Percentiles rank a stretch among this genome's conserved stretches.
Evolutionary conservation across 2,888 invertebrate species (phyloP).

Genomic region (Diogma glabrata): DNA sequence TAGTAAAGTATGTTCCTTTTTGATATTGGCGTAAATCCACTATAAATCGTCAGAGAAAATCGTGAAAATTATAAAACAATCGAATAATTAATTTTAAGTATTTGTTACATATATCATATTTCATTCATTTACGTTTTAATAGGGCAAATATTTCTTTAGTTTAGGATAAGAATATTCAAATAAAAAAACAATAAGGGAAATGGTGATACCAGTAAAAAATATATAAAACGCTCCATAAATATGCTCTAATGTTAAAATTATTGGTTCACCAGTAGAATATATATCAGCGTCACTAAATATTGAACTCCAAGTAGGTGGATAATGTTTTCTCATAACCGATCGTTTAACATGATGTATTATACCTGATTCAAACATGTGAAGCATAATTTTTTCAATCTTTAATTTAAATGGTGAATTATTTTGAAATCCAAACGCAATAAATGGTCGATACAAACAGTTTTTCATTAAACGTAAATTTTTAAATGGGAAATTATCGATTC

Average conservation of each 20-base stretch:
- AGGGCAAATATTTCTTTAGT: too few species aligned
- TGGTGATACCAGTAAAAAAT: too few species aligned
- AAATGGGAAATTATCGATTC: not conserved
- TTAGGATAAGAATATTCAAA: too few species aligned
- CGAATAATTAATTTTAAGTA: too few species aligned
- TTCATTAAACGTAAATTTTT: constrained; percentile 1
- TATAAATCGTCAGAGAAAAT: too few species aligned
- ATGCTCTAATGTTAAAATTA: constrained; percentile 1
- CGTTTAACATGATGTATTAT: not conserved
- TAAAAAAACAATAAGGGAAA: too few species aligned
- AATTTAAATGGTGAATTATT: constrained; percentile 10
- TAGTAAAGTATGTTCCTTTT: too few species aligned
- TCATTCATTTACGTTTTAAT: too few species aligned
- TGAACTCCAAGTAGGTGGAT: not conserved
- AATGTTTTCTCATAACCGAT: not conserved
- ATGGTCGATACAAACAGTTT: constrained; percentile 5
- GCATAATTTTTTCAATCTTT: not conserved
- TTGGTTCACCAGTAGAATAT: not conserved
- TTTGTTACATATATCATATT: too few species aligned
- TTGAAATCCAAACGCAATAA: not conserved
- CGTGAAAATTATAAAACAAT: too few species aligned
- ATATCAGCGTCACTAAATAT: constrained; percentile 6
- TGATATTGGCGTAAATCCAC: too few species aligned
- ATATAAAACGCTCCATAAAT: constrained; percentile 8
- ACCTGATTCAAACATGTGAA: constrained; percentile 5